Conservation (phyloP, 2,888 invertebrate genomes). For the Polietes domitor region DNA sequence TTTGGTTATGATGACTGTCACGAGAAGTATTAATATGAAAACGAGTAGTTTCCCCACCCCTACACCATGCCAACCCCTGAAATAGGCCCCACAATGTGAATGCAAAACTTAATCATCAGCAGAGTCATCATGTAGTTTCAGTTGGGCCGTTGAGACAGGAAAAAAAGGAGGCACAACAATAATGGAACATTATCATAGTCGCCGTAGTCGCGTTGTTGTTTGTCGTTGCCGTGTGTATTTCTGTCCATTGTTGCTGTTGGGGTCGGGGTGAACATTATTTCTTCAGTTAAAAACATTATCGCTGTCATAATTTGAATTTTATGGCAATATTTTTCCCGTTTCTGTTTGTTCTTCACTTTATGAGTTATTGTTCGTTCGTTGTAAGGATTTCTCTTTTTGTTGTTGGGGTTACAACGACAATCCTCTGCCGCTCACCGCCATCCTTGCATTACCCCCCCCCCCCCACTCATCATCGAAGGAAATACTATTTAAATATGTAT, state of each 20-base stretch:
- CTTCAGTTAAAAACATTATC: constrained; percentile 23
- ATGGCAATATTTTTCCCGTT: neutral
- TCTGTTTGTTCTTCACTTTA: constrained; percentile 14
- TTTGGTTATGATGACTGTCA: neutral
- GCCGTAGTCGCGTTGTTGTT: neutral
- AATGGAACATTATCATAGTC: neutral
- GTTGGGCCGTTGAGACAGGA: neutral
- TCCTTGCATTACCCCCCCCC: neutral
- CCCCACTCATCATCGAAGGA: neutral
- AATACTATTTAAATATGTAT: constrained; percentile 14
- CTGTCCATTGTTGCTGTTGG: neutral
- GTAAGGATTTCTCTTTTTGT: neutral
- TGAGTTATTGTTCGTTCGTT: constrained; percentile 5
- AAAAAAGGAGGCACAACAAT: neutral
- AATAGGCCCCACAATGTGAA: too few relatives aligned
- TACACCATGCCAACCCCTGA: too few relatives aligned
- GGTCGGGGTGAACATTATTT: neutral
- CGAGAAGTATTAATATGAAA: neutral
- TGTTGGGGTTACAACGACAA: too few relatives aligned
- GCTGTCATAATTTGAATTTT: constrained; percentile 38
- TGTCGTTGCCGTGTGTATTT: neutral
- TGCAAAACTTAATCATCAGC: neutral
- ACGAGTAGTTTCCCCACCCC: neutral
- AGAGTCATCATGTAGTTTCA: neutral
- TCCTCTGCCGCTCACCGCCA: too few relatives aligned